Base-by-base conservation (phyloP, 1,140 invertebrate species). In the Drosophila micromelanica region DNA sequence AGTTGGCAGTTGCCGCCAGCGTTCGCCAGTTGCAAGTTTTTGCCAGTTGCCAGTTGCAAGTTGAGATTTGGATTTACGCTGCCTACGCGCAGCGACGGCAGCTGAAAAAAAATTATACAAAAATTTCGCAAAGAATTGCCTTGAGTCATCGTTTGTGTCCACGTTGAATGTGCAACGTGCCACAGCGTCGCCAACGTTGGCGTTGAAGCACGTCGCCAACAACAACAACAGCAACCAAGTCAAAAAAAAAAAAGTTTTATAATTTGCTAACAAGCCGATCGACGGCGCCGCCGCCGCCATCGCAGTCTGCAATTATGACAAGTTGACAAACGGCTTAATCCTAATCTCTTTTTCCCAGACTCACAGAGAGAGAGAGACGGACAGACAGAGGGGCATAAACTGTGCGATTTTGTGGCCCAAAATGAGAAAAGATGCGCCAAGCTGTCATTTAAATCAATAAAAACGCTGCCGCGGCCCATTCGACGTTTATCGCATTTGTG, bases 311-410 rank as follows among this genome's bases (percentile, higher is more conserved):
- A 80, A 84, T 89, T 89, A 89, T 89, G 84, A 89, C 84, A 89
- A 89, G 85, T 89, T 89, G 84, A 89, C 84, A 89, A 89, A 89
- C 84, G 85, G 79, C 84, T 89, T 89, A 89, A 89, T 89, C 84
- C 87, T 78, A 89, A 89, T 90, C 84, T 81, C 65, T 62, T 60
- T 54, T 69, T 74, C 72, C 64, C 64, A 74, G 72, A 45, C 64
- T 59, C 46, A 45, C 27, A 8, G 20, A 35, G 5, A 4, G 11
- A n/a, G n/a, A n/a, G n/a, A n/a, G n/a, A n/a, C n/a, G n/a, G n/a
- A n/a, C n/a, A n/a, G n/a, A 20, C 38, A 17, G 13, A 2, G 20
- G 17, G 42, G 15, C 45, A 63, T 72, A 72, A 65, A 76, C 59
- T 65, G 40, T 49, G 35, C 54, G 43, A 55, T 76, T 70, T 72